Percentiles rank a stretch among this genome's conserved stretches.
These are phyloP conservation scores for Grapholita molesta DNA, from an alignment of 1,140 invertebrate genomes.

Conservation along the genomic window DNA sequence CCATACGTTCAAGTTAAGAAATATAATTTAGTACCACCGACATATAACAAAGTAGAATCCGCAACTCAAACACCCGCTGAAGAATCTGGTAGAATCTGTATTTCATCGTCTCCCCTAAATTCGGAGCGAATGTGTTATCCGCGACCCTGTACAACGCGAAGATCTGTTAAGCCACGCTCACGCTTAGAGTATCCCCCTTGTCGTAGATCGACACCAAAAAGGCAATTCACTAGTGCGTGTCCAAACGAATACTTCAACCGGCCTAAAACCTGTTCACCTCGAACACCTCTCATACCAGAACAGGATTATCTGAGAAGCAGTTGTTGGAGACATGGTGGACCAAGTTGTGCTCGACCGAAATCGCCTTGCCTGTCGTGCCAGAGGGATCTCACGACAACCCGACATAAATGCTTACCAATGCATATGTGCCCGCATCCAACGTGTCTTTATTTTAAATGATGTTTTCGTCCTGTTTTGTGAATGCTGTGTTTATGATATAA, in stretches of 20 bases:
- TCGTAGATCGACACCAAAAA: neutral
- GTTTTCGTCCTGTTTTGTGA: neutral
- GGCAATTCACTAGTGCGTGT: neutral
- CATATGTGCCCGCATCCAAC: neutral
- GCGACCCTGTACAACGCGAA: neutral
- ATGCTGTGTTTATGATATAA: neutral
- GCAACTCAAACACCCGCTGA: neutral
- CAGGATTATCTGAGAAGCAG: neutral
- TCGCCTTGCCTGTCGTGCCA: neutral
- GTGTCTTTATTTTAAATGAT: conserved; percentile 2
- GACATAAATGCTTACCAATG: neutral
- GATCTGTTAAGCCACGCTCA: neutral
- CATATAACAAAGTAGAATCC: neutral
- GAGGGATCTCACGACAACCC: neutral
- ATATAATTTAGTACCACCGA: neutral
- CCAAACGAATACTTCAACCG: neutral
- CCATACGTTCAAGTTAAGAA: neutral
- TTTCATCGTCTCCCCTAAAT: neutral
- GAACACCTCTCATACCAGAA: neutral
- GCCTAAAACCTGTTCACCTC: neutral
- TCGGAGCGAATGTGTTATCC: neutral
- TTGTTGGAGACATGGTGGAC: neutral
- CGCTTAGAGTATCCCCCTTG: neutral
- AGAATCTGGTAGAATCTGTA: neutral
- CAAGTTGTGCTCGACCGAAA: neutral